Base-by-base conservation (phyloP, 2,113 vertebrate species). In the Electrona antarctica region DNA sequence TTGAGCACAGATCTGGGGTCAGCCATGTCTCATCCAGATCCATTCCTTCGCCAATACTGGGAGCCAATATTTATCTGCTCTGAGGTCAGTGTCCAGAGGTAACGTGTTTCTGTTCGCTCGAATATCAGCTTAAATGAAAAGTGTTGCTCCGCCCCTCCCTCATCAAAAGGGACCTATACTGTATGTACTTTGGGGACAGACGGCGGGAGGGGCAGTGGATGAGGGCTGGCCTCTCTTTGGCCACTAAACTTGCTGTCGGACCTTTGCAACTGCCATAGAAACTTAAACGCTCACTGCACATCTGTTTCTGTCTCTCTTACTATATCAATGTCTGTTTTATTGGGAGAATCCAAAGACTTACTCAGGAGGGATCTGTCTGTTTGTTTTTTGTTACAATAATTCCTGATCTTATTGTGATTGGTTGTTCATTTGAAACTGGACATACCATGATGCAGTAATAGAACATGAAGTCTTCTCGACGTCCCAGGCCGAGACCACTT, bases 331-430 rank as follows among this genome's bases (percentile, higher is more conserved):
- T 70, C 58, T 48, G 12, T 74, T 50, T 48, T 71, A n/a, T 71
- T 68, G 12, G 60, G n/a, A 47, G 1, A 79, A 77, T 85, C 80
- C 85, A 84, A 83, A 88, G 82, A 86, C 71, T 64, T 66, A 33
- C 61, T 85, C 73, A 74, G 69, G 63, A 84, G 65, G 55, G 55
- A 71, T 69, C 64, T 70, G 41, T 60, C 6, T 4, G 21, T 67
- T 71, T 29, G 4, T 49, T 57, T 52, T 59, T 65, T 73, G 9
- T 11, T 47, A 54, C 8, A 11, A n/a, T 71, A 52, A 71, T 80
- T 79, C 60, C 15, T 52, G 8, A 58, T 69, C 52, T 46, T n/a
- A 76, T 62, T 70, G 61, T 54, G 7, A 46, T 12, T 28, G 28
- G 72, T 49, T 64, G 33, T 41, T 41, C 1, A 6, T 69, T 63